Evolutionary conservation across 23 tunicate species (phyloP), one percentile per base, ranked within the genome.

Genomic region (Ciona savignyi): DNA sequence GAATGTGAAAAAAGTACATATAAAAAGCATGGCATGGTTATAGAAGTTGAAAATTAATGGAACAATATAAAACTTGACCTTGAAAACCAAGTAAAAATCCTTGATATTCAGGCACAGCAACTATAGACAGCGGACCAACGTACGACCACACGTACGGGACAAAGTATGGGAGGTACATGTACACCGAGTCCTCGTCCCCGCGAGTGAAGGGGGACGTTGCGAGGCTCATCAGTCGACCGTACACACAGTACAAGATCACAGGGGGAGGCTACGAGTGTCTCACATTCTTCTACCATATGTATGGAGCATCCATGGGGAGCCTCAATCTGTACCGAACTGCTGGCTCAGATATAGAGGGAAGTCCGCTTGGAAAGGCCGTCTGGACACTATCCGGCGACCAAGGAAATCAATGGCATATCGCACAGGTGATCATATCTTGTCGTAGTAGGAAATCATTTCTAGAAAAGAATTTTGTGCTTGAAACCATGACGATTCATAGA

Each of bases 101-200:
- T 74, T n/a, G 42, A 48, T 65, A 19, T 68, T 15, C 33, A 91
- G 97, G 97, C 1, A 91, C 97, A 20, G 11, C 70, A 22, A 51
- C 92, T 3, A 76, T 70, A 31, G 72, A 84, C 66, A 79, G 86
- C 30, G 97, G 97, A 0, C 97, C 97, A 33, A 84, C 85, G 4
- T 91, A 91, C 72, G 97, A 91, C 48, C 97, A 91, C 62, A 91
- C 97, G 4, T 91, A 91, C 35, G 97, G 97, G 4, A 91, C 97
- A 2, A 66, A 3, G n/a, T 91, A 91, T 66, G 97, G 97, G 0
- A 49, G 97, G 62, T 91, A 91, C 80, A 91, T 91, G 97, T 85
- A 91, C 71, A 85, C 74, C 20, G 97, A 91, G 35, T 79, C 91
- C 21, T 84, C 91, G 1, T 29, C 49, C 4, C 97, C 97, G 23